Percentiles rank a stretch among this genome's conserved stretches.
These are phyloP conservation scores for Homalodisca vitripennis DNA, from an alignment of 1,140 invertebrate species.

Conservation along the genomic window DNA sequence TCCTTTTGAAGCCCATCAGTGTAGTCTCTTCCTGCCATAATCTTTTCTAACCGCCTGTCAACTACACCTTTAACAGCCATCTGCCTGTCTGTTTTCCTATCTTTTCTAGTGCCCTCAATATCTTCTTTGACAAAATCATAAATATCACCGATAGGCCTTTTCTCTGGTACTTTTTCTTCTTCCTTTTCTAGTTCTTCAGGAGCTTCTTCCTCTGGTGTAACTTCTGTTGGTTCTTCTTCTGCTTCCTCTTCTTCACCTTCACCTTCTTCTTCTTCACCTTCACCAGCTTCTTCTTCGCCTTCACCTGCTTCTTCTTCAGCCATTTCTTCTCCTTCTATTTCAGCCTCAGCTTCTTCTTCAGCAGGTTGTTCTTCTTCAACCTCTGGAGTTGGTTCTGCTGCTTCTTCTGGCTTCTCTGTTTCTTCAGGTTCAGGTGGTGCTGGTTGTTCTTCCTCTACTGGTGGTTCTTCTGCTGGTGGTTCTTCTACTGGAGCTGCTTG, in stretches of 20 bases:
- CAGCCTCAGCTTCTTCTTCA: constrained; percentile 7
- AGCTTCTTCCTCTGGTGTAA: background rate
- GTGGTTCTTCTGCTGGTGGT: background rate
- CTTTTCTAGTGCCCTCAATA: background rate
- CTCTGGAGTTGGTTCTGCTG: background rate
- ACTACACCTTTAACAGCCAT: background rate
- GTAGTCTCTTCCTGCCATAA: background rate
- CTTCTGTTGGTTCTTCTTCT: background rate
- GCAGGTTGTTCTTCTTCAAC: background rate
- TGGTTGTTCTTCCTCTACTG: background rate
- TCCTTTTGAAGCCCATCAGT: background rate
- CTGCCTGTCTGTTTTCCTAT: background rate
- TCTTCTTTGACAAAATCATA: background rate
- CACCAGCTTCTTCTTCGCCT: background rate
- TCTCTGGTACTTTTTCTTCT: background rate
- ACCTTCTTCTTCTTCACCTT: background rate
- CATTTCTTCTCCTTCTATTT: background rate
- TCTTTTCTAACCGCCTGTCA: background rate
- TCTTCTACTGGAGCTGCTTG: background rate
- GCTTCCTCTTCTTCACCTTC: background rate
- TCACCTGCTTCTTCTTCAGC: background rate
- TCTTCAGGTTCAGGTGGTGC: constrained; percentile 13
- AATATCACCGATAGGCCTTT: background rate
- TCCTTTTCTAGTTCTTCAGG: background rate
- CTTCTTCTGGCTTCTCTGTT: background rate